These are phyloP conservation scores for Eidolon helvum DNA, from an alignment of 2,113 vertebrate genomes.

Conservation along the genomic window DNA sequence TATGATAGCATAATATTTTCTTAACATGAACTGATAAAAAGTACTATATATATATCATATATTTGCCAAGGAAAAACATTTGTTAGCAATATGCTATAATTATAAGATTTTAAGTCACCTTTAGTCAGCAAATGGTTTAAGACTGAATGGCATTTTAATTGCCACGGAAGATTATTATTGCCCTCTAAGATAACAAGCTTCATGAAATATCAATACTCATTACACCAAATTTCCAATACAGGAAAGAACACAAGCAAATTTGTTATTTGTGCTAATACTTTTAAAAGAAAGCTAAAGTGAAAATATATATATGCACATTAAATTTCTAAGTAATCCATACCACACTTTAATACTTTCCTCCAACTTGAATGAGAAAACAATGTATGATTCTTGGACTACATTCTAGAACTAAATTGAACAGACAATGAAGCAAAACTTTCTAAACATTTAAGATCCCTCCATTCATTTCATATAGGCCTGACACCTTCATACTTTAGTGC, in stretches of 20 bases:
- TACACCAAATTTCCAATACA: background rate
- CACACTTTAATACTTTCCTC: background rate
- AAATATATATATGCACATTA: background rate
- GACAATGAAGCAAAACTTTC: background rate
- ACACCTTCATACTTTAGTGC: background rate
- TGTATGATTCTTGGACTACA: background rate
- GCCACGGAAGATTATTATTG: background rate
- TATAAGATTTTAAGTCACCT: background rate
- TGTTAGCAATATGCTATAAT: background rate
- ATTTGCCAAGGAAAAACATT: conserved; percentile 27
- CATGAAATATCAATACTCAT: background rate
- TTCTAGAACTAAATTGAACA: background rate
- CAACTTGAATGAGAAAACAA: background rate
- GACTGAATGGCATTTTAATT: background rate
- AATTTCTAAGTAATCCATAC: conserved; percentile 12
- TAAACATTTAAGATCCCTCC: background rate
- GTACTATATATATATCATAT: background rate
- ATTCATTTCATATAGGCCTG: background rate
- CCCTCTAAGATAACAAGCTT: background rate
- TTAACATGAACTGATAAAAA: conserved; percentile 6
- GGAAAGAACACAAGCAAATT: background rate
- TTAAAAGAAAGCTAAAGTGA: background rate
- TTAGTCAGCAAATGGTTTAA: conserved; percentile 11
- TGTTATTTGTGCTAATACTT: background rate
- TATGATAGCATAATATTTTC: background rate